Evolutionary conservation across 2,113 vertebrate genomes (phyloP).

Genomic region (Opisthocomus hoazin): DNA sequence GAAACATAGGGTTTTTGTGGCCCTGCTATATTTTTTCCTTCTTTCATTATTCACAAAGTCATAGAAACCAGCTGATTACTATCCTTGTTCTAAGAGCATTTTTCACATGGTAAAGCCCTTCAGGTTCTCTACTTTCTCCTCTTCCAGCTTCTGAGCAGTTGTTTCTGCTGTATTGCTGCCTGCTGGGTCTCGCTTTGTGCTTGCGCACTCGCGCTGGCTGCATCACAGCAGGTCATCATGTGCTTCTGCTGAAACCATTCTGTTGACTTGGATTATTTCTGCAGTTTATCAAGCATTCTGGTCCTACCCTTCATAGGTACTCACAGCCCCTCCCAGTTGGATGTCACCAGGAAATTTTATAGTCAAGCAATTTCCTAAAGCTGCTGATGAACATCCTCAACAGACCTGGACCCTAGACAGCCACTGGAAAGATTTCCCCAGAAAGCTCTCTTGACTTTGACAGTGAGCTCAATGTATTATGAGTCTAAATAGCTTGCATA

Average conservation of each 20-base stretch:
- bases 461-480: neutral
- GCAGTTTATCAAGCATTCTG: neutral
- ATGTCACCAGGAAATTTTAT: neutral
- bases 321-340: accelerated
- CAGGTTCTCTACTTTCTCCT: neutral
- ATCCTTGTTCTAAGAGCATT: neutral
- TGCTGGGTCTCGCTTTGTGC: neutral
- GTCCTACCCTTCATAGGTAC: neutral
- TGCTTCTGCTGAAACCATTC: neutral
- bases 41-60: neutral
- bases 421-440: neutral
- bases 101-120: neutral
- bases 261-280: neutral
- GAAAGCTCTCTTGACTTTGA: neutral
- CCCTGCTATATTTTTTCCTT: accelerated
- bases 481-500: neutral
- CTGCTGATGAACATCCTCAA: neutral
- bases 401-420: neutral
- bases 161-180: neutral
- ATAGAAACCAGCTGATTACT: neutral
- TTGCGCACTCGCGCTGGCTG: neutral
- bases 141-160: neutral
- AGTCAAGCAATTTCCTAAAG: neutral
- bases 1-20: neutral
- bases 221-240: neutral